Evolutionary conservation across 2,113 vertebrate species (phyloP).

Genomic region (Pyrgilauda ruficollis): DNA sequence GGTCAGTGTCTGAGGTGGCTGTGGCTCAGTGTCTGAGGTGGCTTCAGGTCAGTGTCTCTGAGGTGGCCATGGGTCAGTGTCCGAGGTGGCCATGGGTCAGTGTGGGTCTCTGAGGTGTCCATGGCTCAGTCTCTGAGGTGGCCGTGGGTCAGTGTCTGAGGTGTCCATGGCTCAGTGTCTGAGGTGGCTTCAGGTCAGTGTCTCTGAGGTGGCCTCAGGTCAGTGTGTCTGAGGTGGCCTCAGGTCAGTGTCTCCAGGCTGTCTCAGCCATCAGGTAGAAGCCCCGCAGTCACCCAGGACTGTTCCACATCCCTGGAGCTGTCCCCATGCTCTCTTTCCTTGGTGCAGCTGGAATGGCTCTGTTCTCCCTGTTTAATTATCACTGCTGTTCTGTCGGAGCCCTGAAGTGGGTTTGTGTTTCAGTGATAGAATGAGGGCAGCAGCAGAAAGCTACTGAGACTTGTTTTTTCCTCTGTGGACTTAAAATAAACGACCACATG

Average conservation of each 20-base stretch:
- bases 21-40: no score
- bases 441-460: neutral
- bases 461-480: neutral
- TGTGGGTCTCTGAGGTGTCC: neutral
- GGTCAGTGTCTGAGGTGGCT: neutral
- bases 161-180: neutral
- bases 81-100: no score
- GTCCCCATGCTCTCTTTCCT: rapidly evolving
- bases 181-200: neutral
- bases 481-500: neutral
- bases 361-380: neutral
- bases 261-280: neutral
- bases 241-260: neutral
- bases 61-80: no score
- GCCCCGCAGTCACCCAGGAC: neutral
- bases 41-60: neutral
- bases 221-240: no score
- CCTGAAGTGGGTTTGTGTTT: neutral
- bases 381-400: neutral
- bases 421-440: neutral
- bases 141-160: no score
- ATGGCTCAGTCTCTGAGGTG: no score
- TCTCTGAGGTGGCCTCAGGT: no score
- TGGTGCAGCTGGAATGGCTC: neutral
- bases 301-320: neutral